Evolutionary conservation across 1,140 invertebrate genomes (phyloP).

Genomic region (Bombus turneri): DNA sequence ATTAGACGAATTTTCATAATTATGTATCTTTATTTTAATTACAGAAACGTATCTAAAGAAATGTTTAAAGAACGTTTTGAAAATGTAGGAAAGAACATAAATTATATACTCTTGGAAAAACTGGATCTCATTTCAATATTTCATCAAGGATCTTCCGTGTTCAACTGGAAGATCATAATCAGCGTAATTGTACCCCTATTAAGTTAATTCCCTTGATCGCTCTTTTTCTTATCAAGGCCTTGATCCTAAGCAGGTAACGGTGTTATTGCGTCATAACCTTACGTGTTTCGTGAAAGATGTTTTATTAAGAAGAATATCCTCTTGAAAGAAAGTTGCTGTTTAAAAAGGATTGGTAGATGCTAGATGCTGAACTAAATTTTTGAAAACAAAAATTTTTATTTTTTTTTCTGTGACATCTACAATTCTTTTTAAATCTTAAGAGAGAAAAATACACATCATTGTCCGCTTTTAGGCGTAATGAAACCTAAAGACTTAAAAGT

Average conservation of each 20-base stretch:
- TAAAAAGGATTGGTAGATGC: too few relatives aligned
- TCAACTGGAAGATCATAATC: slow-evolving; percentile 5
- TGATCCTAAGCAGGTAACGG: not conserved
- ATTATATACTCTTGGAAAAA: not conserved
- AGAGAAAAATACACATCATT: too few relatives aligned
- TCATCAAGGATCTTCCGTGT: slow-evolving; percentile 27
- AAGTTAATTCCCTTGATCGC: slow-evolving; percentile 11
- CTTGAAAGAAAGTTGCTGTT: not conserved
- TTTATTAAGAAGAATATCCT: not conserved
- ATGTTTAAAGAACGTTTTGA: not conserved
- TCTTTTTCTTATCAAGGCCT: not conserved
- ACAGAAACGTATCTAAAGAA: not conserved
- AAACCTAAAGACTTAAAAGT: too few relatives aligned
- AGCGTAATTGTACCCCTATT: slow-evolving; percentile 25
- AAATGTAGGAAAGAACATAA: not conserved
- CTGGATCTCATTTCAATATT: not conserved
- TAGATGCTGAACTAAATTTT: too few relatives aligned
- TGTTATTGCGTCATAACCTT: not conserved
- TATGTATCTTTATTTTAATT: not conserved
- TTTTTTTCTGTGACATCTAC: too few relatives aligned
- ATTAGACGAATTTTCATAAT: not conserved
- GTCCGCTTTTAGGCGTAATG: too few relatives aligned
- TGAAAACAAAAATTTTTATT: too few relatives aligned
- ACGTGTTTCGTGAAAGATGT: too few relatives aligned
- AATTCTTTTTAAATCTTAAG: too few relatives aligned